These are phyloP conservation scores for Drosophila chauvacae DNA, from an alignment of 1,140 invertebrate species.

Conservation along the genomic window DNA sequence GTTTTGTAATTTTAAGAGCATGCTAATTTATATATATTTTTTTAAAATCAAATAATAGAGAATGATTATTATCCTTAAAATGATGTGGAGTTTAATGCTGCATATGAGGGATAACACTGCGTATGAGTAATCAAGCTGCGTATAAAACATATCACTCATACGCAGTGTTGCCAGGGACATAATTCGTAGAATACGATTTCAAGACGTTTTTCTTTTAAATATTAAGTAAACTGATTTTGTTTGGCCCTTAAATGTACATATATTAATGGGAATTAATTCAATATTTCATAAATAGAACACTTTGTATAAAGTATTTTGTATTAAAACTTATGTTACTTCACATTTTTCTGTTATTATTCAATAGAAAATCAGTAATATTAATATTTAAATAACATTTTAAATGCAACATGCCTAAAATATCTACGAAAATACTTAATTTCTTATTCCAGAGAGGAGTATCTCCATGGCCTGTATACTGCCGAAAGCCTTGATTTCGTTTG, in stretches of 20 bases:
- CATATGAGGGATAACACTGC: neutral
- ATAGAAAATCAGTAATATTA: no score
- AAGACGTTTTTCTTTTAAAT: neutral
- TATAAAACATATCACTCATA: neutral
- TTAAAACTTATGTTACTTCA: neutral
- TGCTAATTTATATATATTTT: no score
- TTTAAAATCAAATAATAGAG: neutral
- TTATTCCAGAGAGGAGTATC: neutral
- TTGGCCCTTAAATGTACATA: neutral
- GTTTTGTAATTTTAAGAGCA: no score
- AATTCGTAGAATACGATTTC: neutral
- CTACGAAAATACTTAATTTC: neutral
- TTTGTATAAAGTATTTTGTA: no score
- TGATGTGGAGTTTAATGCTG: neutral
- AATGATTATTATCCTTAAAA: neutral
- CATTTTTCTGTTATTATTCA: neutral
- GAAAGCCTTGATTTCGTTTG: constrained; percentile 1
- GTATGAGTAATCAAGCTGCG: neutral
- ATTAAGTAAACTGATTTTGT: neutral
- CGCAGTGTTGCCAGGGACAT: neutral
- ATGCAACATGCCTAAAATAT: neutral
- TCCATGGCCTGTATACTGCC: neutral
- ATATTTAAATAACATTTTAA: no score
- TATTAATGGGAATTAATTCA: no score
- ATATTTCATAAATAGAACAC: no score